These are phyloP conservation scores for Notospermus geniculatus DNA, from an alignment of 1,140 invertebrate species.

Conservation along the genomic window DNA sequence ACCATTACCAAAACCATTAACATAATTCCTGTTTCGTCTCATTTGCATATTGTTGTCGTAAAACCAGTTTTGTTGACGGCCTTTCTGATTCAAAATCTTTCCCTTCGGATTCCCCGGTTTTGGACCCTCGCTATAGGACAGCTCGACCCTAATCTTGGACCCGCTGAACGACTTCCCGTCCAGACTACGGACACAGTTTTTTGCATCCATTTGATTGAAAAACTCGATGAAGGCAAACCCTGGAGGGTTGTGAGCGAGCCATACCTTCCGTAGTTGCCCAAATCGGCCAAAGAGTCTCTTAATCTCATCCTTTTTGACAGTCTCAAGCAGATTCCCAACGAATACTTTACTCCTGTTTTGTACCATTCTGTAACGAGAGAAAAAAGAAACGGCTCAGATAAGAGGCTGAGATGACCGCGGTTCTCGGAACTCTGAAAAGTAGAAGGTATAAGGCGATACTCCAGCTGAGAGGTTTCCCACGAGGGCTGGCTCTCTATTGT, in stretches of 20 bases:
- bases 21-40: no score
- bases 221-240: slow-evolving; percentile 92
- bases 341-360: slow-evolving; percentile 73
- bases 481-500: no score
- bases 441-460: no score
- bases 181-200: slow-evolving; percentile 82
- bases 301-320: slow-evolving; percentile 30
- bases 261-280: slow-evolving; percentile 84
- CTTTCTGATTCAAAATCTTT: no score
- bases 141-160: slow-evolving; percentile 12
- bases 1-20: no score
- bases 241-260: slow-evolving; percentile 76
- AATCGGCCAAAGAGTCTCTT: slow-evolving; percentile 85
- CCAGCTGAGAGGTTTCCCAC: no score
- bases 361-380: no score
- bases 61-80: no score
- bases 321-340: slow-evolving; percentile 75
- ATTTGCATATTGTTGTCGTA: no score
- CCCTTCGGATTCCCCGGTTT: not conserved
- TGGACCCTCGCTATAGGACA: slow-evolving; percentile 18
- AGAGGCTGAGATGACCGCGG: no score
- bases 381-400: no score
- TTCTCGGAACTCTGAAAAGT: no score
- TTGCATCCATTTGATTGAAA: slow-evolving; percentile 85
- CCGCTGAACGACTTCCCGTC: slow-evolving; percentile 64